phyloP scores from a whole-genome alignment of 2,888 invertebrate species.

The Chrysolina haemoptera region DNA sequence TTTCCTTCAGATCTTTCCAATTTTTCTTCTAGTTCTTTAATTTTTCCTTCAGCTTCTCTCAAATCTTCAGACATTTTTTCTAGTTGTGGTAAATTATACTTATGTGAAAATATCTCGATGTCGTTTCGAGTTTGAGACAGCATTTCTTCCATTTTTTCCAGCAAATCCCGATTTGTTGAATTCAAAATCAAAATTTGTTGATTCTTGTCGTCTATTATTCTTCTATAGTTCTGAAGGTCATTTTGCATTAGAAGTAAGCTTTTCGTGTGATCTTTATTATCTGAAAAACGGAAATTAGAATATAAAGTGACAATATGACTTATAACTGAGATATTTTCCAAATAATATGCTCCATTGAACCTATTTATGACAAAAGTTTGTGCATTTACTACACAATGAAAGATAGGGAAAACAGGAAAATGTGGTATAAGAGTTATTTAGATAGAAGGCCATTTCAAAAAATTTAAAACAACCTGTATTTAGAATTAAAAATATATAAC shows the following conservation, averaged over 20 bases:
- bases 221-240: constrained; percentile 57
- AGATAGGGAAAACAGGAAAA: too few species aligned
- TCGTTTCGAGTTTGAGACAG: constrained; percentile 60
- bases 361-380: too few species aligned
- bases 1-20: constrained; percentile 50
- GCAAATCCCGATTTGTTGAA: constrained; percentile 57
- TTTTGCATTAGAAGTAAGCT: constrained; percentile 58
- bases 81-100: constrained; percentile 62
- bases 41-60: constrained; percentile 55
- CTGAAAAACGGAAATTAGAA: constrained; percentile 43
- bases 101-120: constrained; percentile 60
- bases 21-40: constrained; percentile 52
- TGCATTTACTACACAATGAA: too few species aligned
- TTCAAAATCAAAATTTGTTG: constrained; percentile 58
- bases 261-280: constrained; percentile 55
- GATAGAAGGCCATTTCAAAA: too few species aligned
- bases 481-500: too few species aligned
- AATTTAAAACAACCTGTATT: too few species aligned
- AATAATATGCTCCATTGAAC: too few species aligned
- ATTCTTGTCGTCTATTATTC: constrained; percentile 58
- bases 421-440: too few species aligned
- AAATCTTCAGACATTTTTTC: constrained; percentile 61
- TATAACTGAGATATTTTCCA: too few species aligned
- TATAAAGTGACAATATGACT: neutral
- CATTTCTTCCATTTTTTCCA: constrained; percentile 62